A percentile compares a stretch with the other conserved stretches of the same genome.
These are phyloP conservation scores for Achroia grisella DNA, from an alignment of 1,140 invertebrate species.

Conservation along the genomic window DNA sequence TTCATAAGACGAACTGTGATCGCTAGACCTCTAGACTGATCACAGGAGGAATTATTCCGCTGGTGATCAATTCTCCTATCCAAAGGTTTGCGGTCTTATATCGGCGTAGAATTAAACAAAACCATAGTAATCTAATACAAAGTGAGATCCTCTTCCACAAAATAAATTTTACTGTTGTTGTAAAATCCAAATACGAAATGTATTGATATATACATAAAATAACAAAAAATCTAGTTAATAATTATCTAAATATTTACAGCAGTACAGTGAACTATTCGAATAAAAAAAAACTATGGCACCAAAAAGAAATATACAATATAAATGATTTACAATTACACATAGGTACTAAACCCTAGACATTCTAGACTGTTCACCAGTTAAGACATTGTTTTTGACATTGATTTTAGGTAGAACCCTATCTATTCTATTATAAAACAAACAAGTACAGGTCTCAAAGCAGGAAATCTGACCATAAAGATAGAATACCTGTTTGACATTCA, in stretches of 20 bases:
- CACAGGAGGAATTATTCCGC: too few species aligned
- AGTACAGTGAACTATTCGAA: conserved; percentile 15
- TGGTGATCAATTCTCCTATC: too few species aligned
- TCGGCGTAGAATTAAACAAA: too few species aligned
- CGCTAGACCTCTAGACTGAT: too few species aligned
- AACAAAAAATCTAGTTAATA: conserved; percentile 3
- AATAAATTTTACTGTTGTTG: background rate
- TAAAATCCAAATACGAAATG: background rate
- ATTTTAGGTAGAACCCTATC: background rate
- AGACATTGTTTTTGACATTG: conserved; percentile 46
- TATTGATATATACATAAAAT: conserved; percentile 3
- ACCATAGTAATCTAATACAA: too few species aligned
- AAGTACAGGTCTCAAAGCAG: background rate
- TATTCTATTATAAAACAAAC: too few species aligned
- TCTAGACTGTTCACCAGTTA: conserved; percentile 35
- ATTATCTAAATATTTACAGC: conserved; percentile 21
- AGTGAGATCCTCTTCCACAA: too few species aligned
- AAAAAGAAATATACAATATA: conserved; percentile 14
- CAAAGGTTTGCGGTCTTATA: too few species aligned
- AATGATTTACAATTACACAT: conserved; percentile 9
- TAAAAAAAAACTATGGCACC: conserved; percentile 34
- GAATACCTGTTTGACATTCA: background rate
- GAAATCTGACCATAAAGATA: conserved; percentile 1
- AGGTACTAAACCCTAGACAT: conserved; percentile 2
- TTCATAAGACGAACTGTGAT: too few species aligned